Percentiles rank a stretch among this genome's conserved stretches.
Conservation (phyloP, 2,797 vertebrate species). For the Lycodopsis pacificus region DNA sequence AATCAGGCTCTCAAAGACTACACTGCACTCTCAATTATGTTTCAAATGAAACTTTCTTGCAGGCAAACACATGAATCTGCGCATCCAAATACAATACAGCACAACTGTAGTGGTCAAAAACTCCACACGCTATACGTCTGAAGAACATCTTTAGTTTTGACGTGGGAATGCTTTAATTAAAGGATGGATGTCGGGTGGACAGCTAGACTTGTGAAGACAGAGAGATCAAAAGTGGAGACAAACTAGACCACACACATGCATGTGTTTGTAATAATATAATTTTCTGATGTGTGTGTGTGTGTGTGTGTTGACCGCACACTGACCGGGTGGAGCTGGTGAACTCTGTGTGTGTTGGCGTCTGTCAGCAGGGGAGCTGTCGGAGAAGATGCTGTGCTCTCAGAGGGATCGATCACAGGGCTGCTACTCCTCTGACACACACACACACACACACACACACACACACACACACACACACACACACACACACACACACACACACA, state of each 20-base stretch:
- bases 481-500: neutral
- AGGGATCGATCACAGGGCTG: conserved; percentile 25
- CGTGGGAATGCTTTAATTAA: neutral
- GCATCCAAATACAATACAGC: too few relatives aligned
- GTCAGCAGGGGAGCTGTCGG: conserved; percentile 80
- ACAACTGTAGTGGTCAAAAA: neutral
- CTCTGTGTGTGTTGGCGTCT: conserved; percentile 54
- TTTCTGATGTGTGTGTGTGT: conserved; percentile 16
- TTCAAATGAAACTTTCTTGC: too few relatives aligned
- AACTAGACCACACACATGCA: neutral
- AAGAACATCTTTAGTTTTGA: neutral
- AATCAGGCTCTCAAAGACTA: too few relatives aligned
- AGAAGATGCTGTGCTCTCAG: conserved; percentile 49
- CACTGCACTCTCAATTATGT: too few relatives aligned
- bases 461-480: conserved; percentile 17
- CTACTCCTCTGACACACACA: conserved; percentile 62
- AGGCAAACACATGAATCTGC: neutral
- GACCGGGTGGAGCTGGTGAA: conserved; percentile 69
- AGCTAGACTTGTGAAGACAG: neutral
- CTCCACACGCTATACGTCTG: neutral
- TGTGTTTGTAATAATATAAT: conserved; percentile 2
- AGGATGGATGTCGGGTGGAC: neutral
- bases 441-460: neutral
- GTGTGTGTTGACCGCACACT: conserved; percentile 49
- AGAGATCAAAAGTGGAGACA: neutral